Evolutionary conservation across 2,888 invertebrate species (phyloP).

Genomic region (Congeria kusceri): DNA sequence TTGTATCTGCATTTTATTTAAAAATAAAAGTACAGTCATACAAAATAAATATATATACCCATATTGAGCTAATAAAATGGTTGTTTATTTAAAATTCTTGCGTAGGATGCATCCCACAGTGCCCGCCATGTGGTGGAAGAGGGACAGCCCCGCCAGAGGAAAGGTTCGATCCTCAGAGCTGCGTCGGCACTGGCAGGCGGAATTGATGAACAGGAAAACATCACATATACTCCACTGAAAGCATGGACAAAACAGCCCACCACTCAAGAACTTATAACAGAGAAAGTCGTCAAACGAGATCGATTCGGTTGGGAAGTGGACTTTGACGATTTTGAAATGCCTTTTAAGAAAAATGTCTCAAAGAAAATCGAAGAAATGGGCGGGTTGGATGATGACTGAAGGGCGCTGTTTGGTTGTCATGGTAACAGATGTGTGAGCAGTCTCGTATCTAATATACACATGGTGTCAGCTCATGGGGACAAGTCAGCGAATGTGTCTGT

Average conservation of each 20-base stretch:
- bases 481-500: no score
- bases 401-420: no score
- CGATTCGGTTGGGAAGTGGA: constrained; percentile 85
- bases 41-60: no score
- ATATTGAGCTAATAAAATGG: no score
- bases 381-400: constrained; percentile 74
- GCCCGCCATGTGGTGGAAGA: constrained; percentile 54
- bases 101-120: constrained; percentile 27
- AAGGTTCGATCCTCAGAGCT: constrained; percentile 83
- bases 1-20: not conserved
- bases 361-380: constrained; percentile 75
- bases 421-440: no score
- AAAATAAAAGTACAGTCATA: no score
- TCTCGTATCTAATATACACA: no score
- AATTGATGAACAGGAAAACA: constrained; percentile 82
- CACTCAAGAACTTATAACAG: constrained; percentile 80
- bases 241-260: constrained; percentile 84
- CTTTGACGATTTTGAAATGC: constrained; percentile 84
- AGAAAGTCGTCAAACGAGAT: constrained; percentile 78
- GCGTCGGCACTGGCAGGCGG: constrained; percentile 84
- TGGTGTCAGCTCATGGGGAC: no score
- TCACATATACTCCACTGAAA: constrained; percentile 82
- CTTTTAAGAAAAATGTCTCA: constrained; percentile 83
- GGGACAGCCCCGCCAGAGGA: constrained; percentile 72
- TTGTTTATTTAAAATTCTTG: not conserved